Base-by-base conservation (phyloP, 2,888 invertebrate genomes). In the Apamea monoglypha region DNA sequence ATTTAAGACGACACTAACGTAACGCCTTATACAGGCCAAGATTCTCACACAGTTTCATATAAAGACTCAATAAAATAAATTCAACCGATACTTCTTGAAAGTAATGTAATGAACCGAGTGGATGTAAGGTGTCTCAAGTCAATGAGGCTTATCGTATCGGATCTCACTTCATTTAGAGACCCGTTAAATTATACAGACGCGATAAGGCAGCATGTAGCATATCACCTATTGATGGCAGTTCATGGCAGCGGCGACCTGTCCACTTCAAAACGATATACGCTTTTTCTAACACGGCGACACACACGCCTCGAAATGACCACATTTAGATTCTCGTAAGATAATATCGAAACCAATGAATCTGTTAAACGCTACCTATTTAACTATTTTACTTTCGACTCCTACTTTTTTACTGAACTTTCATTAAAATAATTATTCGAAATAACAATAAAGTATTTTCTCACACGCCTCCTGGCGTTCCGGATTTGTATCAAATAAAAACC, bases 121-220 rank as follows among this genome's bases (percentile, higher is more conserved):
- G 88, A 92, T 92, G 93, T 94, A 91, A 95, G 94, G 93, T 95
- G 94, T 95, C 94, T 93, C 91, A 91, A 94, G 93, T 95, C 94
- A 94, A 95, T 94, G 93, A 93, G 91, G 93, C 94, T 96, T 97
- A 96, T 97, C 96, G 94, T 92, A 94, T 95, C 92, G 94, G 93
- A 97, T 96, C 96, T 96, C 94, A 91, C 92, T 94, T 95, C 95
- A 94, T 96, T 96, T 96, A 96, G 95, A 95, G 94, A 93, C 94
- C 95, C 95, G 96, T 96, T 96, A 96, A 96, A 95, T 95, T 95
- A 95, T 93, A 94, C 94, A 92, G 93, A 92, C 91, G 91, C 95
- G 96, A 96, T 96, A 96, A 96, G 93, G 91, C 91, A 90, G 92
- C 92, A 91, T 93, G 94, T 94, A 92, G 95, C 94, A 94, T 95